Evolutionary conservation across 2,888 invertebrate species (phyloP), one percentile per base, ranked within the genome.

Genomic region (Dimorphilus gyrociliatus): DNA sequence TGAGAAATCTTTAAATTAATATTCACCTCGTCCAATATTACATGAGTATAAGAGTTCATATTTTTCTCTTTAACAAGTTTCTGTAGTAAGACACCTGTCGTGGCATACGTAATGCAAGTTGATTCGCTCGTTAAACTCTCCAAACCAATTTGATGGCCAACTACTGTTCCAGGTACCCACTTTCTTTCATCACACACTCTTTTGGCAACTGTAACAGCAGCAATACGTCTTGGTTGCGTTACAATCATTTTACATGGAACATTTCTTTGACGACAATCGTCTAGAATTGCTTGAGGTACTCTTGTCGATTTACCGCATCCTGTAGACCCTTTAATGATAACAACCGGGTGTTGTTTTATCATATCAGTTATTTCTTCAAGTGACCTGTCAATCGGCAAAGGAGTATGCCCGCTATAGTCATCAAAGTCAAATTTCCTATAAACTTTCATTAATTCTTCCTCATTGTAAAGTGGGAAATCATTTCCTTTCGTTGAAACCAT

Each of bases 281-380:
- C 82, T n/a, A 90, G 63, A 40, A 92, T 81, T 65, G 76, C 86
- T 56, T 90, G 90, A 0, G 90, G 86, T 10, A 63, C 60, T 39
- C 90, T 88, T 0, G 88, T 90, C 10, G 88, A 88, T 69, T 76
- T 76, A 35, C 94, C 94, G 57, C 88, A 88, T 1, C 94, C 94
- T 0, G 94, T 92, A 1, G 78, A 76, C 1, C 92, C 92, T 61
- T 84, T 76, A 25, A 94, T 73, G 7, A 92, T 71, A 1, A 78
- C 71, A 0, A 85, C 79, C 28, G 73, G 71, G 53, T 74, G 75
- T 1, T 84, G 79, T 44, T 81, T 78, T 36, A 88, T 72, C 26
- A 71, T 67, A 2, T 69, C 59, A 2, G 84, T 42, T 30, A 90
- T 79, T 71, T 79, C n/a, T n/a, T n/a, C n/a, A n/a, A n/a, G n/a